phyloP scores from a whole-genome alignment of 2,888 invertebrate genomes.

The Orthonychiurus folsomi region DNA sequence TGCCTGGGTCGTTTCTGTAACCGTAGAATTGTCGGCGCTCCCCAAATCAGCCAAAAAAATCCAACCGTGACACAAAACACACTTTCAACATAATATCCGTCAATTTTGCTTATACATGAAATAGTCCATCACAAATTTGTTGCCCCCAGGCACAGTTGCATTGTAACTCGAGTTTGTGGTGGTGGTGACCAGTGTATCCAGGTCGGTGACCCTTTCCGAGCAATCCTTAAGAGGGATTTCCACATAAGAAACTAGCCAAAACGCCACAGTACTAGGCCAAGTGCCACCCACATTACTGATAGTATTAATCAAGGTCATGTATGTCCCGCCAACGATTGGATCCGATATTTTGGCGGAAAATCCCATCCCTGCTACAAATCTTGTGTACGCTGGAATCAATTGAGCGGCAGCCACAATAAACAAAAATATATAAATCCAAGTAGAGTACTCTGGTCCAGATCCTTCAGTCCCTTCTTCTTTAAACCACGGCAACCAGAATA shows the following conservation, averaged over 20 bases:
- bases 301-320: conserved; percentile 16
- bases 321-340: conserved; percentile 14
- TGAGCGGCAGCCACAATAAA: conserved; percentile 10
- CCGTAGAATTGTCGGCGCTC: conserved; percentile 8
- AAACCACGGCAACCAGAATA: conserved; percentile 4
- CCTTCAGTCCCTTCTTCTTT: not conserved
- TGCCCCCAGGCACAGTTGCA: not conserved
- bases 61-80: conserved; percentile 8
- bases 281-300: conserved; percentile 13
- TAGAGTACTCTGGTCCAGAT: conserved; percentile 9
- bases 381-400: conserved; percentile 12
- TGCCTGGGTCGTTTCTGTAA: conserved; percentile 6
- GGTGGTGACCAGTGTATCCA: too few species aligned
- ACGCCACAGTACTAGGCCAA: conserved; percentile 10
- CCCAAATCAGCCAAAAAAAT: conserved; percentile 11
- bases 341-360: conserved; percentile 13
- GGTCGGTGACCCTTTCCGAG: not conserved
- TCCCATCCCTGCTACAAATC: conserved; percentile 9
- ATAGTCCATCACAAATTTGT: not conserved
- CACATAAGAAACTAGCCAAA: conserved; percentile 11
- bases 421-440: conserved; percentile 1
- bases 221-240: not conserved
- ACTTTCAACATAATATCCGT: conserved; percentile 11
- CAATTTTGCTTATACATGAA: conserved; percentile 5
- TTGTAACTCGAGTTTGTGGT: not conserved